Evolutionary conservation across 2,113 vertebrate species (phyloP).

Genomic region (Nycticorax nycticorax): DNA sequence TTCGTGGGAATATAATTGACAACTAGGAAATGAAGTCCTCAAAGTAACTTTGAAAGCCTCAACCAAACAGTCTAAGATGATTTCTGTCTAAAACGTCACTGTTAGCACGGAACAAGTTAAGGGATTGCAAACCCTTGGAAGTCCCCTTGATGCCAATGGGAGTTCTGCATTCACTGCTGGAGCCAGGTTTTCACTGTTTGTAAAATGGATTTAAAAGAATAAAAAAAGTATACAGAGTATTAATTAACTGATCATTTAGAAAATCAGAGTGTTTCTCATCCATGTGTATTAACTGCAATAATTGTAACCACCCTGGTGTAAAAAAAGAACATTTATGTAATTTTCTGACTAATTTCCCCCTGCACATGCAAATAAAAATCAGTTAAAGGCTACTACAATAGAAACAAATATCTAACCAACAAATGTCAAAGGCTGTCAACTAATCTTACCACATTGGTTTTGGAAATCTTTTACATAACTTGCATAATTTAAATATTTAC

Average conservation of each 20-base stretch:
- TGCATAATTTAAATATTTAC: slow-evolving; percentile 86
- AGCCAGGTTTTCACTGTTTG: neutral
- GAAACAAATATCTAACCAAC: slow-evolving; percentile 34
- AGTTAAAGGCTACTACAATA: neutral
- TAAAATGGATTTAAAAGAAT: slow-evolving; percentile 21
- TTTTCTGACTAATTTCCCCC: slow-evolving; percentile 17
- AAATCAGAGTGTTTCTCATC: slow-evolving; percentile 9
- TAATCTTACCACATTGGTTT: slow-evolving; percentile 44
- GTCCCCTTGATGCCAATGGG: neutral
- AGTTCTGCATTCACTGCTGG: neutral
- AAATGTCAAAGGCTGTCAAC: neutral
- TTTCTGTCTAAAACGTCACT: neutral
- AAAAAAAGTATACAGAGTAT: neutral
- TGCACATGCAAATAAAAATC: slow-evolving; percentile 33
- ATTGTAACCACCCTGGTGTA: slow-evolving; percentile 9
- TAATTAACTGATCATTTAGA: slow-evolving; percentile 8
- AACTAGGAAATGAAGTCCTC: neutral
- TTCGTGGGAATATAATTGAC: neutral
- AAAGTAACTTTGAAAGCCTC: neutral
- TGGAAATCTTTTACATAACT: slow-evolving; percentile 53
- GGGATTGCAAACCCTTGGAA: neutral
- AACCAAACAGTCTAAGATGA: neutral
- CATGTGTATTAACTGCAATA: slow-evolving; percentile 27
- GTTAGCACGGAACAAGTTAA: neutral
- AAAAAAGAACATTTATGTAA: slow-evolving; percentile 7